Conservation (phyloP, 23 tunicate genomes). For the Styela clava region DNA sequence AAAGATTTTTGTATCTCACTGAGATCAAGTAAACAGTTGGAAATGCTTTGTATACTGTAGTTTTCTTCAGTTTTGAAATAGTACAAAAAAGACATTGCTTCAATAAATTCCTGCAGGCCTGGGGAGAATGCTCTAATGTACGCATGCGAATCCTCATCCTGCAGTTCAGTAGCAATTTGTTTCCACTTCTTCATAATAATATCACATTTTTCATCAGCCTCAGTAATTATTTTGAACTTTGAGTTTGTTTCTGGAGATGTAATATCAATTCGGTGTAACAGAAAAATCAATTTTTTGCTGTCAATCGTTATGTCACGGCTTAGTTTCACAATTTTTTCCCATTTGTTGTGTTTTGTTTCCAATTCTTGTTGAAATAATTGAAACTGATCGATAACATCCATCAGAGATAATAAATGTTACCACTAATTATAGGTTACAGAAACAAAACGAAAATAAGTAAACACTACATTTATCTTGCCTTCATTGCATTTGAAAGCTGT, state of each 20-base stretch:
- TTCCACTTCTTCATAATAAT: slow-evolving; percentile 20
- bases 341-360: slow-evolving; percentile 37
- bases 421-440: too few species aligned
- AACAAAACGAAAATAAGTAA: too few species aligned
- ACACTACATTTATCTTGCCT: too few species aligned
- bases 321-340: slow-evolving; percentile 38
- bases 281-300: slow-evolving; percentile 49
- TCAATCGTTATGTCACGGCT: slow-evolving; percentile 50
- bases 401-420: too few species aligned
- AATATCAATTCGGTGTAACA: slow-evolving; percentile 29
- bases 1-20: not conserved
- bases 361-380: slow-evolving; percentile 35
- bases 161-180: slow-evolving; percentile 31
- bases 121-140: slow-evolving; percentile 42
- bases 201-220: slow-evolving; percentile 14
- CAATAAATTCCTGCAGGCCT: slow-evolving; percentile 59
- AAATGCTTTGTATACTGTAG: not conserved
- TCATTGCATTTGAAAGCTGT: too few species aligned
- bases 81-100: slow-evolving; percentile 37
- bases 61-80: slow-evolving; percentile 15
- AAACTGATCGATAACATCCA: slow-evolving; percentile 3
- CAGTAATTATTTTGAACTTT: not conserved
- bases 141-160: slow-evolving; percentile 22
- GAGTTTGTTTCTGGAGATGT: not conserved
- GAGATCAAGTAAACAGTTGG: not conserved